Conservation (phyloP, 2,113 vertebrate genomes). For the Ctenomys sociabilis region DNA sequence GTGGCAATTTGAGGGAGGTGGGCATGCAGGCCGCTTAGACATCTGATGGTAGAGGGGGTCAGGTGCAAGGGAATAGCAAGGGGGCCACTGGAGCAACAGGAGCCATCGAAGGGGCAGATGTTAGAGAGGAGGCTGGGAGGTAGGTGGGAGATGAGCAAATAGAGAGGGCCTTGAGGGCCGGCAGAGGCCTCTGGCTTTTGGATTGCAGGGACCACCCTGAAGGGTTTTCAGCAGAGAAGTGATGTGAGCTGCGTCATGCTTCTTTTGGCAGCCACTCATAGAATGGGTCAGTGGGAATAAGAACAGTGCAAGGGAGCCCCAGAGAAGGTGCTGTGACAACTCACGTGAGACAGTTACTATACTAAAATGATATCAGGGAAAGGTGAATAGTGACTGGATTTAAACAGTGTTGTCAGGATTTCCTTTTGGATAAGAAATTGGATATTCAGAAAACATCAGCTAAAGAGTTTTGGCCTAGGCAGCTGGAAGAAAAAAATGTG, state of each 20-base stretch:
- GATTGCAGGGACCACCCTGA: neutral
- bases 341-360: neutral
- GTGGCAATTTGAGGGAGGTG: neutral
- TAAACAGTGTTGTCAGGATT: constrained; percentile 2
- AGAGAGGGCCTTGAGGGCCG: neutral
- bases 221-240: neutral
- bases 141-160: neutral
- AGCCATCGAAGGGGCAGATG: neutral
- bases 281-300: neutral
- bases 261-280: neutral
- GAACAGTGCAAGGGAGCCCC: neutral
- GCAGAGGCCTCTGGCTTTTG: neutral
- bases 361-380: neutral
- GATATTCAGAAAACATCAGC: neutral
- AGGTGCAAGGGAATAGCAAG: neutral
- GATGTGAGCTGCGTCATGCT: neutral
- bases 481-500: neutral
- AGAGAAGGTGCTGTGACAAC: neutral
- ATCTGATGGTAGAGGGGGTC: neutral
- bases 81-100: neutral
- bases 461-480: neutral
- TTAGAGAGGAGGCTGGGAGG: neutral
- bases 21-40: neutral
- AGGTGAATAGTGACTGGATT: neutral
- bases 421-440: neutral